Conservation (phyloP, 2,888 invertebrate genomes). For the Sarcophaga variegata region DNA sequence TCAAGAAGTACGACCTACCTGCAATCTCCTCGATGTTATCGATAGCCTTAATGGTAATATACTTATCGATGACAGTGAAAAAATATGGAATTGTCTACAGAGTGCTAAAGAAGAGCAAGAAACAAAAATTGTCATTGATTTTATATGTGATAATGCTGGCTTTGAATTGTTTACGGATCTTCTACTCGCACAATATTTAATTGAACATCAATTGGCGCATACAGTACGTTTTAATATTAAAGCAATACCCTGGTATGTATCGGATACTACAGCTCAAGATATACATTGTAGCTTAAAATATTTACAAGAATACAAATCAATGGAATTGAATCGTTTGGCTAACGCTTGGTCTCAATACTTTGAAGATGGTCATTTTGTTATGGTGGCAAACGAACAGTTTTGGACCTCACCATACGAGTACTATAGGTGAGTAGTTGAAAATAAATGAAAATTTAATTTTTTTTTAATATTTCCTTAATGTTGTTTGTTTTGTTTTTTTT, state of each 20-base stretch:
- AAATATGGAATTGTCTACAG: slow-evolving; percentile 83
- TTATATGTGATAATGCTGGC: slow-evolving; percentile 96
- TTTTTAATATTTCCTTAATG: neutral
- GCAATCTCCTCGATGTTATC: slow-evolving; percentile 84
- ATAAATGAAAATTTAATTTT: neutral
- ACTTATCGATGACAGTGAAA: slow-evolving; percentile 85
- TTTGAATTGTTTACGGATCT: slow-evolving; percentile 96
- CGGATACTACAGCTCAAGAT: slow-evolving; percentile 91
- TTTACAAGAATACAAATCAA: slow-evolving; percentile 79
- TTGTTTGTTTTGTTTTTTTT: neutral
- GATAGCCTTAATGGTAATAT: slow-evolving; percentile 84
- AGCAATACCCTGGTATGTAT: slow-evolving; percentile 97
- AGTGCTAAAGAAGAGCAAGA: slow-evolving; percentile 66
- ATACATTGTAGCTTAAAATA: slow-evolving; percentile 86
- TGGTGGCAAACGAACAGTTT: slow-evolving; percentile 86
- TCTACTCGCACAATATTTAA: slow-evolving; percentile 91
- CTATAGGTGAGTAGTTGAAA: slow-evolving; percentile 79
- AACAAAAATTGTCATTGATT: slow-evolving; percentile 84
- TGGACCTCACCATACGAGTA: slow-evolving; percentile 95
- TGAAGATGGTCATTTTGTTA: slow-evolving; percentile 81
- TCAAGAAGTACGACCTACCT: slow-evolving; percentile 83
- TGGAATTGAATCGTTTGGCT: slow-evolving; percentile 81
- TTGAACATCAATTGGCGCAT: slow-evolving; percentile 84
- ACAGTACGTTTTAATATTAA: slow-evolving; percentile 92
- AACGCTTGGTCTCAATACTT: slow-evolving; percentile 85